Conservation (phyloP, 2,113 vertebrate genomes). For the Chlamydotis undulata region DNA sequence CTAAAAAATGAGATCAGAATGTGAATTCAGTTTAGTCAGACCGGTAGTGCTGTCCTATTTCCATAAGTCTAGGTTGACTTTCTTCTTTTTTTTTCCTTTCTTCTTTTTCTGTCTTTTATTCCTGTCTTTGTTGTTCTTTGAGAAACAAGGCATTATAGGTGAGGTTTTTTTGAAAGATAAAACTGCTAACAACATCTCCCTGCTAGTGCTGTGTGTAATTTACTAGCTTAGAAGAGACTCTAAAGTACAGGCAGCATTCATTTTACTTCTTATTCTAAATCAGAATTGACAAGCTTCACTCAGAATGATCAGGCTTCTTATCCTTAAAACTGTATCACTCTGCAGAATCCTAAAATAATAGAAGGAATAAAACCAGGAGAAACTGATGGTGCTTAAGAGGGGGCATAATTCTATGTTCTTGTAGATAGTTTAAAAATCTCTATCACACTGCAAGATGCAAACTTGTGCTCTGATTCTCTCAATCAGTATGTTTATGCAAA, state of each 20-base stretch:
- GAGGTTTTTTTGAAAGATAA: not conserved
- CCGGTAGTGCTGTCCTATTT: not conserved
- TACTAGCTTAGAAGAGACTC: not conserved
- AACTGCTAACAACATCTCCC: not conserved
- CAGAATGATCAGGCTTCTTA: not conserved
- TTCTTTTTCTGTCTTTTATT: not conserved
- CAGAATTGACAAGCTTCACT: not conserved
- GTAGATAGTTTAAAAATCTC: not conserved
- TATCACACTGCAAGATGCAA: not conserved
- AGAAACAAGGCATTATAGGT: not conserved
- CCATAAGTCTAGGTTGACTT: not conserved
- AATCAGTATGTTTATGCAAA: not conserved
- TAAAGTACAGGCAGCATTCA: not conserved
- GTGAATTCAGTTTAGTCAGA: not conserved
- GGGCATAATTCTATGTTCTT: not conserved
- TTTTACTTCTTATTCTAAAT: slow-evolving; percentile 19
- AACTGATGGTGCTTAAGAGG: not conserved
- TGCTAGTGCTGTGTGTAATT: not conserved
- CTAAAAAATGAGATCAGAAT: not conserved
- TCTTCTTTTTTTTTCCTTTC: not conserved
- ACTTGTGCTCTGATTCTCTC: not conserved
- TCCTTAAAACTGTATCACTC: not conserved
- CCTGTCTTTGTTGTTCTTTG: not conserved
- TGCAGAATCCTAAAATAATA: not conserved
- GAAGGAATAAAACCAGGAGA: slow-evolving; percentile 15